A percentile compares a stretch with the other conserved stretches of the same genome.
phyloP scores from a whole-genome alignment of 2,797 vertebrate species.

The Phataginus tricuspis region DNA sequence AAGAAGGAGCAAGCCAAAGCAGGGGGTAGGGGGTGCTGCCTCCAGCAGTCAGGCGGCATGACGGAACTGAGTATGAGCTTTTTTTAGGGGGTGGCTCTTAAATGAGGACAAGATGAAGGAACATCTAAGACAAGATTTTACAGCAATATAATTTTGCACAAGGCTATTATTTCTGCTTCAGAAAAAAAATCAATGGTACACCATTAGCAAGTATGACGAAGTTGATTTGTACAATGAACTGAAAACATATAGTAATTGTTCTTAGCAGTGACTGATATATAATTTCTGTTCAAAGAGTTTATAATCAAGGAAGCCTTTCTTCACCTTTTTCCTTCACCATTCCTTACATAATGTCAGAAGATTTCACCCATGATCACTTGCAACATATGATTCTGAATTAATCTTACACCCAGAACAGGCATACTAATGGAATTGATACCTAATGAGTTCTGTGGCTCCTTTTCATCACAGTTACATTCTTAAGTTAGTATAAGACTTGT shows the following conservation, averaged over 20 bases:
- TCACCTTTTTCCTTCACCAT: not conserved
- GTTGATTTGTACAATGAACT: not conserved
- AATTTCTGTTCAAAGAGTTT: not conserved
- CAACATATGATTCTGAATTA: conserved; percentile 46
- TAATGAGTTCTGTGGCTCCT: not conserved
- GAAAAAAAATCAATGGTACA: not conserved
- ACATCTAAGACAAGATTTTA: not conserved
- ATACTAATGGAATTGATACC: conserved; percentile 35
- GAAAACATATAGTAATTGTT: not conserved
- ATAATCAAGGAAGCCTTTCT: conserved; percentile 31
- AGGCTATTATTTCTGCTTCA: not conserved
- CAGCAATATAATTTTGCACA: not conserved
- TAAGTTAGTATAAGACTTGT: not conserved
- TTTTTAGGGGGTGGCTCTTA: not conserved
- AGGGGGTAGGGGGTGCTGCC: not conserved
- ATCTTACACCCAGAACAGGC: not conserved
- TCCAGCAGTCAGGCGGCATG: not conserved
- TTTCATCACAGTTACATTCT: not conserved
- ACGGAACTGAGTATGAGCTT: not conserved
- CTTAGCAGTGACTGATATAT: not conserved
- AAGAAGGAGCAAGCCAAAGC: not conserved
- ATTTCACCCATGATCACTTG: conserved; percentile 46
- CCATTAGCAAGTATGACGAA: conserved; percentile 10
- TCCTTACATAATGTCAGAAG: not conserved
- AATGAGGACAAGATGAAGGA: not conserved